A percentile compares a stretch with the other conserved stretches of the same genome.
Evolutionary conservation across 2,113 vertebrate genomes (phyloP).

Genomic region (Ammodytes dubius): DNA sequence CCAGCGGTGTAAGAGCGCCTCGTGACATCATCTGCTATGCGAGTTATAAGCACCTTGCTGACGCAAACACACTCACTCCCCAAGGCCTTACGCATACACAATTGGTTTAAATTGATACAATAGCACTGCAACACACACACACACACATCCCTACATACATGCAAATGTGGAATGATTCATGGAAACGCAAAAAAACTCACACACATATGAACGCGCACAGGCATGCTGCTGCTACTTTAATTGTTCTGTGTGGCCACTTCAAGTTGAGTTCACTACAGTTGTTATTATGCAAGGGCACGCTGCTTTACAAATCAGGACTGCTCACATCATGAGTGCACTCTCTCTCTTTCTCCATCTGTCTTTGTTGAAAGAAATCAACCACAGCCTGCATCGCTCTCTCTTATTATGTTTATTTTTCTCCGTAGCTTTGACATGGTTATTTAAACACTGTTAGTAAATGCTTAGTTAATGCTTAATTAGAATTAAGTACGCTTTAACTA

Average conservation of each 20-base stretch:
- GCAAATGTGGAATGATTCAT: not conserved
- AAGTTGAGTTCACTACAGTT: constrained; percentile 49
- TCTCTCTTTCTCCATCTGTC: constrained; percentile 27
- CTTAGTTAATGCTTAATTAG: too few species aligned
- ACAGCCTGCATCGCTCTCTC: constrained; percentile 13
- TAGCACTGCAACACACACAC: not conserved
- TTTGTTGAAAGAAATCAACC: constrained; percentile 21
- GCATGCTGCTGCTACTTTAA: constrained; percentile 10
- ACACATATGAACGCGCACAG: not conserved
- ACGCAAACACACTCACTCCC: constrained; percentile 19
- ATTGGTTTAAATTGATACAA: not conserved
- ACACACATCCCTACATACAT: not conserved
- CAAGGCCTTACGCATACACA: not conserved
- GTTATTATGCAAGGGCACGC: constrained; percentile 52
- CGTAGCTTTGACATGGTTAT: not conserved
- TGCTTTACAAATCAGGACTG: constrained; percentile 42
- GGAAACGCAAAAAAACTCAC: not conserved
- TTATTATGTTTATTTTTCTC: not conserved
- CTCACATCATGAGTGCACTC: constrained; percentile 49
- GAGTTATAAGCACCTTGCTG: not conserved
- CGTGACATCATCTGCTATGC: constrained; percentile 17
- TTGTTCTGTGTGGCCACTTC: constrained; percentile 53
- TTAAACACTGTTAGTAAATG: too few species aligned
- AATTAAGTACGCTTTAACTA: too few species aligned
- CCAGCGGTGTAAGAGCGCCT: not conserved